Evolutionary conservation across 2,797 vertebrate species (phyloP).

Genomic region (Setipinna tenuifilis): DNA sequence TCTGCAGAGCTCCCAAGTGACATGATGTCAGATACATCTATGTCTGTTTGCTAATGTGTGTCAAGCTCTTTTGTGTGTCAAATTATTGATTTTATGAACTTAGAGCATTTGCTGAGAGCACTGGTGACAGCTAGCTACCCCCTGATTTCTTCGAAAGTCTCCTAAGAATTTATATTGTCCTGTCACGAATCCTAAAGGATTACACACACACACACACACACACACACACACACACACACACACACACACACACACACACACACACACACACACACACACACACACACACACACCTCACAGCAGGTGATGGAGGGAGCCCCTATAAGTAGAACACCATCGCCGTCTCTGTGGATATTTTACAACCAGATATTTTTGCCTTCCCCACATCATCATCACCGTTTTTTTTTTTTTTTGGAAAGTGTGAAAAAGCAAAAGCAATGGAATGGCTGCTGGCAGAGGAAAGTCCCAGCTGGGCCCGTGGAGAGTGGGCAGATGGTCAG

Average conservation of each 20-base stretch:
- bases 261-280: no score
- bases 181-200: background rate
- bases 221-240: no score
- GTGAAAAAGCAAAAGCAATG: conserved; percentile 13
- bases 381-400: conserved; percentile 3
- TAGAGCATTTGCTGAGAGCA: background rate
- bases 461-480: conserved; percentile 58
- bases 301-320: background rate
- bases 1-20: background rate
- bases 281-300: background rate
- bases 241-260: background rate
- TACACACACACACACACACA: background rate
- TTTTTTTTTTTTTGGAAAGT: conserved; percentile 15
- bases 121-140: background rate
- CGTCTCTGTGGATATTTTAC: conserved; percentile 47
- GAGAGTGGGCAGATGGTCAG: conserved; percentile 71
- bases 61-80: background rate
- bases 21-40: background rate
- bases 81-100: background rate
- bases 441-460: conserved; percentile 55
- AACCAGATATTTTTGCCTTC: conserved; percentile 30
- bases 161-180: background rate
- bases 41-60: background rate
- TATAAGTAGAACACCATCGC: background rate
- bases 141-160: background rate